Evolutionary conservation across 2,888 invertebrate species (phyloP).

Genomic region (Endomychus coccineus): DNA sequence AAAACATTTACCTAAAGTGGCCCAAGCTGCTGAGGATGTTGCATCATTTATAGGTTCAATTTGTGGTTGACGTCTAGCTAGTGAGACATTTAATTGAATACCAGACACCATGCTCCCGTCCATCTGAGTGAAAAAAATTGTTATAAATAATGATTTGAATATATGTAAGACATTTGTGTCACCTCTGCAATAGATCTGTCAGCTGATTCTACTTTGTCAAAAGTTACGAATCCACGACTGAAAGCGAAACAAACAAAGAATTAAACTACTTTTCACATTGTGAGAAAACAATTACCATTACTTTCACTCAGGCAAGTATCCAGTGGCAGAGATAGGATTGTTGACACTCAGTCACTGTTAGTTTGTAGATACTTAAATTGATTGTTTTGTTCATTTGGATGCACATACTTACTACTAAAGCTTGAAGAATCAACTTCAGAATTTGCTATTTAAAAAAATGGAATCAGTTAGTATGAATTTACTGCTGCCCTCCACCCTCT

Average conservation of each 20-base stretch:
- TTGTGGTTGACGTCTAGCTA: slow-evolving; percentile 73
- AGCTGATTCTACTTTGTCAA: slow-evolving; percentile 81
- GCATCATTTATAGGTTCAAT: slow-evolving; percentile 68
- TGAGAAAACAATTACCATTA: too few species aligned
- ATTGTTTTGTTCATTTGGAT: not conserved
- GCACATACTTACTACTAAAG: not conserved
- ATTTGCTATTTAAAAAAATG: too few species aligned
- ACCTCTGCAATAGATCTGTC: slow-evolving; percentile 73
- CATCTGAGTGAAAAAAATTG: slow-evolving; percentile 46
- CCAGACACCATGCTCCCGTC: slow-evolving; percentile 67
- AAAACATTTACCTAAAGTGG: slow-evolving; percentile 51
- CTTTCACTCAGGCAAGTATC: too few species aligned
- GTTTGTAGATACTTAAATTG: too few species aligned
- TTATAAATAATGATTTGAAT: not conserved
- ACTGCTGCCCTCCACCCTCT: too few species aligned
- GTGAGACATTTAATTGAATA: slow-evolving; percentile 69
- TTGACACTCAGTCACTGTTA: too few species aligned
- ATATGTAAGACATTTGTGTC: slow-evolving; percentile 9
- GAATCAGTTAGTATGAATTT: too few species aligned
- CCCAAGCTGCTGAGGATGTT: slow-evolving; percentile 68
- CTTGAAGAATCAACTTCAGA: too few species aligned
- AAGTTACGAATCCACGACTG: slow-evolving; percentile 86
- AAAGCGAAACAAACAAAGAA: slow-evolving; percentile 28
- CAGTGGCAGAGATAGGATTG: too few species aligned
- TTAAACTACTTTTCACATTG: not conserved